phyloP scores from a whole-genome alignment of 1,140 invertebrate genomes.

The Trichogramma pretiosum region DNA sequence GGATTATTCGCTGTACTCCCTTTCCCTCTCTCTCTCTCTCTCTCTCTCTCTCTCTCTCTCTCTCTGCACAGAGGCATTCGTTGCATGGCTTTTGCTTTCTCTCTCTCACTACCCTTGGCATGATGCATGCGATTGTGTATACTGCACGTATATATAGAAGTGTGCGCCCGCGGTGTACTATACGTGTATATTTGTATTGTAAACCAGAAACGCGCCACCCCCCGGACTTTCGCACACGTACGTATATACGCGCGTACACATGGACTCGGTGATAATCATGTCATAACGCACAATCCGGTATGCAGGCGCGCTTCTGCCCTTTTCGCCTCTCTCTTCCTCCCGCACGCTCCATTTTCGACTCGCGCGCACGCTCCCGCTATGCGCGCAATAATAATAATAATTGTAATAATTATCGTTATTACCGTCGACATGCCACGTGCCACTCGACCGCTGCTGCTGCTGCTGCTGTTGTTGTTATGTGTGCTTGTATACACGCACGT shows the following conservation, averaged over 20 bases:
- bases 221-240: too few relatives aligned
- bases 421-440: background rate
- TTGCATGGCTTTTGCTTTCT: too few relatives aligned
- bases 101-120: too few relatives aligned
- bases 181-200: constrained; percentile 13
- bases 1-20: constrained; percentile 11
- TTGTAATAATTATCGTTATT: too few relatives aligned
- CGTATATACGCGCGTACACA: too few relatives aligned
- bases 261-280: constrained; percentile 12
- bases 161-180: constrained; percentile 1
- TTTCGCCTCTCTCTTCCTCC: background rate
- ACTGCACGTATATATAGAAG: too few relatives aligned
- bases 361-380: background rate
- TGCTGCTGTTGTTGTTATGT: background rate
- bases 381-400: too few relatives aligned
- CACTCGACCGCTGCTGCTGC: background rate
- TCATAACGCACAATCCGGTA: constrained; percentile 13
- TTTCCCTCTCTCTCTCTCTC: too few relatives aligned
- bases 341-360: background rate
- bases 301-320: constrained; percentile 1
- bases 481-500: too few relatives aligned
- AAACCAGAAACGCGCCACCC: background rate
- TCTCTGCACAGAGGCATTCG: background rate
- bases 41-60: too few relatives aligned
- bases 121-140: too few relatives aligned